Percentiles rank a stretch among this genome's conserved stretches.
phyloP scores from a whole-genome alignment of 2,113 vertebrate species.

The Lampris megalopsis region DNA sequence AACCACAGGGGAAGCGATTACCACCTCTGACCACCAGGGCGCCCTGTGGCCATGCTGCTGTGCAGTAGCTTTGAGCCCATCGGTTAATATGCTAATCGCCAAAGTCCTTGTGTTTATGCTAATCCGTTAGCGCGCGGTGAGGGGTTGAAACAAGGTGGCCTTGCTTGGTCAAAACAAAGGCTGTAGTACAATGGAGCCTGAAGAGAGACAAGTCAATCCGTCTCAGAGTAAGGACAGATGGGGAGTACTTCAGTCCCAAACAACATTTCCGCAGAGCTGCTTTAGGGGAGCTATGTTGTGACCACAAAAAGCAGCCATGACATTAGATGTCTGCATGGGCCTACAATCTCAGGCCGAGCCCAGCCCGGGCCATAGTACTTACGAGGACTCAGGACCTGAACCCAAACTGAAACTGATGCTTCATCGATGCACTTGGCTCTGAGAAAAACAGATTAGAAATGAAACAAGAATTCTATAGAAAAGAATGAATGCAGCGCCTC shows the following conservation, averaged over 20 bases:
- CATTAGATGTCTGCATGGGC: too few species aligned
- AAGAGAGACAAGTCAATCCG: slow-evolving; percentile 54
- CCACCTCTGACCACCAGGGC: slow-evolving; percentile 8
- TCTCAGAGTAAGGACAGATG: slow-evolving; percentile 11
- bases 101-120: slow-evolving; percentile 61
- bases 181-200: slow-evolving; percentile 49
- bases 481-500: too few species aligned
- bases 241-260: slow-evolving; percentile 4
- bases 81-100: slow-evolving; percentile 51
- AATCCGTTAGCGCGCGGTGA: slow-evolving; percentile 48
- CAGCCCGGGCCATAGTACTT: too few species aligned
- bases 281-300: background rate
- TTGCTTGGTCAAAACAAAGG: slow-evolving; percentile 60
- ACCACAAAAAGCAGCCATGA: too few species aligned
- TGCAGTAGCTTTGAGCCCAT: slow-evolving; percentile 5
- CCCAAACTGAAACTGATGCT: too few species aligned
- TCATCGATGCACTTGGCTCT: too few species aligned
- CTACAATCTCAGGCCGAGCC: too few species aligned
- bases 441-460: too few species aligned
- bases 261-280: slow-evolving; percentile 20
- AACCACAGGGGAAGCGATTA: slow-evolving; percentile 6
- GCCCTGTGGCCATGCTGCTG: slow-evolving; percentile 17
- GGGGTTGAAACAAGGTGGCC: slow-evolving; percentile 45
- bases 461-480: too few species aligned
- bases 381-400: too few species aligned